These are phyloP conservation scores for Polydrusus tereticollis DNA, from an alignment of 2,888 invertebrate species.

Conservation along the genomic window DNA sequence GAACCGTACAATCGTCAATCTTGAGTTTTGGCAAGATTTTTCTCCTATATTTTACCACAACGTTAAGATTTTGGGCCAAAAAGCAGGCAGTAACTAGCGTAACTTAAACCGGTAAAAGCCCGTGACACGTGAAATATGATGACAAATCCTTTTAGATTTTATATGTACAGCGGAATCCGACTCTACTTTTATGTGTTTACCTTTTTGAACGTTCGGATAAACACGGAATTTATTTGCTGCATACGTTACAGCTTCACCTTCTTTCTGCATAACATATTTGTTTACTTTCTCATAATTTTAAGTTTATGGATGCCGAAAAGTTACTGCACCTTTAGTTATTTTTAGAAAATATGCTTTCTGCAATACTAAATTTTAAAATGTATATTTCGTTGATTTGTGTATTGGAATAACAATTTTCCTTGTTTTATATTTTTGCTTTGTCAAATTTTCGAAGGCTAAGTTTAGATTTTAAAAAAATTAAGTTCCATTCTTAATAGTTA, in stretches of 20 bases:
- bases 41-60: constrained; percentile 46
- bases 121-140: constrained; percentile 58
- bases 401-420: too few species aligned
- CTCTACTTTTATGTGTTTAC: constrained; percentile 42
- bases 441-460: too few species aligned
- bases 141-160: constrained; percentile 56
- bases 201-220: constrained; percentile 22
- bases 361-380: background rate
- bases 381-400: background rate
- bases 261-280: constrained; percentile 6
- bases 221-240: constrained; percentile 25
- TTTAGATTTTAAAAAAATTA: too few species aligned
- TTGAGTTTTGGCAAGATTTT: constrained; percentile 54
- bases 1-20: constrained; percentile 54
- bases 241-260: constrained; percentile 25
- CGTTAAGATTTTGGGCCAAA: constrained; percentile 46
- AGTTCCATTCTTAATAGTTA: too few species aligned
- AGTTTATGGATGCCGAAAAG: constrained; percentile 1
- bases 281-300: constrained; percentile 16
- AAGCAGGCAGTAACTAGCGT: constrained; percentile 48
- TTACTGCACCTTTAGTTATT: constrained; percentile 6
- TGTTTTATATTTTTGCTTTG: too few species aligned
- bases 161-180: constrained; percentile 26
- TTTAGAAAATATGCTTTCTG: constrained; percentile 1
- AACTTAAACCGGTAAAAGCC: constrained; percentile 56